phyloP scores from a whole-genome alignment of 2,113 vertebrate species.

The Loxodonta africana region DNA sequence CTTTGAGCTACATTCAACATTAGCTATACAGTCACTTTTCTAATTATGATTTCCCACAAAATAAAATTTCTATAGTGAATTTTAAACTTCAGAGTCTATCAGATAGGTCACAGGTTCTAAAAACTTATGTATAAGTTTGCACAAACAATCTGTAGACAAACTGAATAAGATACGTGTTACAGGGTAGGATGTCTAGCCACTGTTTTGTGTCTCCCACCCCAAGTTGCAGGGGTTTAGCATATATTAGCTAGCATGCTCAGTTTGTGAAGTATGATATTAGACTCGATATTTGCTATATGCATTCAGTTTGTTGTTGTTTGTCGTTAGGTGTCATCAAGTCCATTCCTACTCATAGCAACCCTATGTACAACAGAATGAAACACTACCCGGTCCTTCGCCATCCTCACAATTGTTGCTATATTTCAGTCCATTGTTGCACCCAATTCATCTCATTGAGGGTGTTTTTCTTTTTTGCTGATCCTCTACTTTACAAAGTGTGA shows the following conservation, averaged over 20 bases:
- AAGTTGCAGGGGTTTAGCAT: not conserved
- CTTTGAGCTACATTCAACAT: not conserved
- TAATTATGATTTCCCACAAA: constrained; percentile 14
- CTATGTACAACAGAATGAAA: too few species aligned
- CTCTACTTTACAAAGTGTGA: too few species aligned
- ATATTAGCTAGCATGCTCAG: not conserved
- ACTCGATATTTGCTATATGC: not conserved
- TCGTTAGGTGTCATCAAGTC: too few species aligned
- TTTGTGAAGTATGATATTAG: not conserved
- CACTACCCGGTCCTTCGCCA: too few species aligned
- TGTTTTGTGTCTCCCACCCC: not conserved
- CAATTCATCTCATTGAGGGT: too few species aligned
- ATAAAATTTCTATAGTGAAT: not conserved
- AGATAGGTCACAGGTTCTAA: not conserved
- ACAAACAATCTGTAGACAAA: not conserved
- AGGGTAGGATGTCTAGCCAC: not conserved
- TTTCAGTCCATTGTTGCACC: too few species aligned
- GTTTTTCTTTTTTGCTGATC: too few species aligned
- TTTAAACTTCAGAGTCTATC: not conserved
- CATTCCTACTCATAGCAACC: too few species aligned
- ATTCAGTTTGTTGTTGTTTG: not conserved
- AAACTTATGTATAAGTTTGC: not conserved
- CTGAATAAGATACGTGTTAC: not conserved
- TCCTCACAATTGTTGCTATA: too few species aligned
- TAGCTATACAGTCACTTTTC: not conserved